Conservation (phyloP, 2,888 invertebrate species). For the Dasysyrphus tricinctus region DNA sequence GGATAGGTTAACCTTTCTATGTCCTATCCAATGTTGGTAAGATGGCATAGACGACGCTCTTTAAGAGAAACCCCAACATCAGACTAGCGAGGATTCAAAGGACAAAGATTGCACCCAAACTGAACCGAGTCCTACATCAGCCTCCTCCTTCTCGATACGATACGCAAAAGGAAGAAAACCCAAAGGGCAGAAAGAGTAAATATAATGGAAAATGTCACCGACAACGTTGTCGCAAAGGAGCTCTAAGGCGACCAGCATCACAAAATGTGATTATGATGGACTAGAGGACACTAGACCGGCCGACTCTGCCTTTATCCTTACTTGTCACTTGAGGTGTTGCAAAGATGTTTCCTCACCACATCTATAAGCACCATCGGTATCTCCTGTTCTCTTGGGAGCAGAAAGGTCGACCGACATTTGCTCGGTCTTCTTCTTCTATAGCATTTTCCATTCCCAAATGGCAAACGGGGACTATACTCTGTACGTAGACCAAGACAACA, state of each 20-base stretch:
- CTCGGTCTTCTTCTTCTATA: slow-evolving; percentile 21
- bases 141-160: neutral
- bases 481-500: neutral
- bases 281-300: slow-evolving; percentile 57
- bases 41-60: slow-evolving; percentile 23
- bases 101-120: slow-evolving; percentile 48
- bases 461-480: neutral
- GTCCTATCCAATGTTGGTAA: slow-evolving; percentile 32
- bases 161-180: slow-evolving; percentile 14
- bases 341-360: slow-evolving; percentile 53
- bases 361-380: slow-evolving; percentile 32
- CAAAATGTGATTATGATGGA: slow-evolving; percentile 74
- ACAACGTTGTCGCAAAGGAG: slow-evolving; percentile 36
- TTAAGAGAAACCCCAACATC: slow-evolving; percentile 30
- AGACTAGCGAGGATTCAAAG: slow-evolving; percentile 29
- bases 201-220: slow-evolving; percentile 73
- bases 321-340: slow-evolving; percentile 72
- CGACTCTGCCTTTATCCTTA: slow-evolving; percentile 57
- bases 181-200: slow-evolving; percentile 29
- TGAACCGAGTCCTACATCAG: neutral
- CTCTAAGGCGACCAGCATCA: slow-evolving; percentile 53
- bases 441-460: slow-evolving; percentile 22
- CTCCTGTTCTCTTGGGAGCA: slow-evolving; percentile 41
- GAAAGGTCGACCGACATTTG: slow-evolving; percentile 23
- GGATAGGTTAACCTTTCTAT: slow-evolving; percentile 31